Evolutionary conservation across 1,140 invertebrate genomes (phyloP), one percentile per base, ranked within the genome.

Genomic region (Chironomus tepperi): DNA sequence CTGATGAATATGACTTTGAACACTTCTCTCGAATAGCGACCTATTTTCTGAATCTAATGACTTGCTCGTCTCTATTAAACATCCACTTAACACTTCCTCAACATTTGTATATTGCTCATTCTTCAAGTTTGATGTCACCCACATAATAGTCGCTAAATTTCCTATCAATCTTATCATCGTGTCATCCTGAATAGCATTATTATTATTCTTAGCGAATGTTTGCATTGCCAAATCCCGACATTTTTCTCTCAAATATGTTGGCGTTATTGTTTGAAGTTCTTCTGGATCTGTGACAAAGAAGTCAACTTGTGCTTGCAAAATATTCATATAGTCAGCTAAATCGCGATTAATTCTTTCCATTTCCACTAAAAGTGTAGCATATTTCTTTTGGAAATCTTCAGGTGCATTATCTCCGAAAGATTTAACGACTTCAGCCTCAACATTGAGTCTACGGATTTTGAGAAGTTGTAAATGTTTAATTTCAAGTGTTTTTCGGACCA

Each of bases 1-100:
- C 80, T 94, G 92, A 80, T 96, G 93, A 86, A 97, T 91, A 77
- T 96, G 94, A 77, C 94, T 89, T 84, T 98, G 95, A 12, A 98
- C 90, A 80, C 89, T 89, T 83, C 94, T 94, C 82, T 96, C 93
- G 84, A 98, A 98, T 24, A 90, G 85, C 78, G 88, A 88, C 76
- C 92, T 88, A 84, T 97, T 96, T 67, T 88, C 84, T 9, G 88
- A 87, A 79, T 89, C 88, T 21, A 97, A 80, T 7, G 80, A 76
- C 82, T 91, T 91, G 24, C 88, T 87, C 43, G 98, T 94, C 79
- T 96, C 91, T 78, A 92, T 89, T 82, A 98, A 89, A 24, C 95
- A 95, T 42, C 95, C 95, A 86, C 97, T 92, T 12, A 98, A 85
- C 42, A 97, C 93, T 83, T 95, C 93, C 74, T 97, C 85, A 82